Conservation (phyloP, 1,140 invertebrate species). For the Euwallacea fornicatus region DNA sequence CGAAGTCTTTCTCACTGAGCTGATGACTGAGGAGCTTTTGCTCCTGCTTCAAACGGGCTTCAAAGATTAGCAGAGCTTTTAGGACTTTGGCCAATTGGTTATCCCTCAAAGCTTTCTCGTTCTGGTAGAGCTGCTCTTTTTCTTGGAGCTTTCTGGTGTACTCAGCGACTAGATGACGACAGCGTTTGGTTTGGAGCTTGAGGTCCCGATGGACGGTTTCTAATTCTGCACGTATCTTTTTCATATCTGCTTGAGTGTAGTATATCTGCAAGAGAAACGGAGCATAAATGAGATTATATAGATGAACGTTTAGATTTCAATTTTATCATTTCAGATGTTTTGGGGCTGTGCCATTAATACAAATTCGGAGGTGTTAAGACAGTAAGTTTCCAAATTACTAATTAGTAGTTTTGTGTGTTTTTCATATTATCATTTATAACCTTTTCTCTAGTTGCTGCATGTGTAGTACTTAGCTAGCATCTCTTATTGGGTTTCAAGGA, state of each 20-base stretch:
- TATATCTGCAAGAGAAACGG: conserved; percentile 37
- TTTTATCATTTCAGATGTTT: conserved; percentile 7
- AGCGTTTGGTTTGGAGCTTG: conserved; percentile 64
- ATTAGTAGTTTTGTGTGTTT: not conserved
- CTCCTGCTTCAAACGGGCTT: conserved; percentile 72
- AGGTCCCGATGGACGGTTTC: conserved; percentile 65
- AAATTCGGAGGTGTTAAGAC: conserved; percentile 20
- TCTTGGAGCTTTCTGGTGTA: conserved; percentile 63
- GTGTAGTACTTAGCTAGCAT: too few relatives aligned
- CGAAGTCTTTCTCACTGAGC: conserved; percentile 69
- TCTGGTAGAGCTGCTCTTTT: conserved; percentile 61
- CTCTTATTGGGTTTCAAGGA: too few relatives aligned
- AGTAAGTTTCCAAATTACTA: conserved; percentile 6
- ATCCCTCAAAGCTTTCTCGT: conserved; percentile 64
- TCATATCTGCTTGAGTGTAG: conserved; percentile 55
- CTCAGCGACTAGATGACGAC: conserved; percentile 61
- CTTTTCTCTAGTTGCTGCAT: too few relatives aligned
- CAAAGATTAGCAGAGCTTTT: conserved; percentile 68
- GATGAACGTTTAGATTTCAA: not conserved
- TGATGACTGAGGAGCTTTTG: conserved; percentile 70
- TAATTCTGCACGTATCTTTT: conserved; percentile 58
- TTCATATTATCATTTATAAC: too few relatives aligned
- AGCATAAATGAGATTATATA: not conserved
- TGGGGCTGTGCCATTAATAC: conserved; percentile 27
- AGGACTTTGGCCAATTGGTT: conserved; percentile 69